phyloP scores from a whole-genome alignment of 2,113 vertebrate species.

The Dryoscopus gambensis region DNA sequence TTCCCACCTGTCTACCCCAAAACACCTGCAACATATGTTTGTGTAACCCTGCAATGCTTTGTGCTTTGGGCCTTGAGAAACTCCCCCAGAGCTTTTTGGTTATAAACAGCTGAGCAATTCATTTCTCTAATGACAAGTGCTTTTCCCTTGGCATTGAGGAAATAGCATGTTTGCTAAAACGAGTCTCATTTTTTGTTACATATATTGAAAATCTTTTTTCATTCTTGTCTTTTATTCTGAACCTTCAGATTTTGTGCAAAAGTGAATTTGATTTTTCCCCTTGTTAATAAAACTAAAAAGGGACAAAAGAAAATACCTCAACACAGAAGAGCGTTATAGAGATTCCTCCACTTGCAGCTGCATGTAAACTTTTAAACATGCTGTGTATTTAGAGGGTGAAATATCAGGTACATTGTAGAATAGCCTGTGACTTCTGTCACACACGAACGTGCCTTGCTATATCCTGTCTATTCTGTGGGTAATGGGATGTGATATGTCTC shows the following conservation, averaged over 20 bases:
- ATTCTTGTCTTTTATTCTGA: constrained; percentile 60
- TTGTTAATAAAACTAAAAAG: not conserved
- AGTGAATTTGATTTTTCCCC: not conserved
- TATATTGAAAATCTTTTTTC: constrained; percentile 29
- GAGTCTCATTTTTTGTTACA: constrained; percentile 71
- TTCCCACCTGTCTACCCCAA: constrained; percentile 77
- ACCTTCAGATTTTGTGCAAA: constrained; percentile 41
- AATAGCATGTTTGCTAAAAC: constrained; percentile 71
- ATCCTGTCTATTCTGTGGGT: rapidly evolving
- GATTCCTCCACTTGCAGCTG: not conserved
- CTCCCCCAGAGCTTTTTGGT: constrained; percentile 75
- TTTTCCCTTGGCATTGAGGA: constrained; percentile 69
- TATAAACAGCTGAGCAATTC: constrained; percentile 79
- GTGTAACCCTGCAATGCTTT: constrained; percentile 73
- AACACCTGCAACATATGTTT: constrained; percentile 81
- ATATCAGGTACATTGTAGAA: not conserved
- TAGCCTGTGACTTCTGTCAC: not conserved
- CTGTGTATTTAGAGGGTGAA: not conserved
- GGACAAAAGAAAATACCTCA: not conserved
- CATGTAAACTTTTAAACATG: not conserved
- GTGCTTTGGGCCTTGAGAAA: constrained; percentile 73
- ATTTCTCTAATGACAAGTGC: constrained; percentile 74
- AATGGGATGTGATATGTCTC: rapidly evolving
- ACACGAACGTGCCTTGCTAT: rapidly evolving
- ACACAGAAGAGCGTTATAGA: not conserved